phyloP scores from a whole-genome alignment of 2,113 vertebrate genomes.

The Melanostigma gelatinosum region DNA sequence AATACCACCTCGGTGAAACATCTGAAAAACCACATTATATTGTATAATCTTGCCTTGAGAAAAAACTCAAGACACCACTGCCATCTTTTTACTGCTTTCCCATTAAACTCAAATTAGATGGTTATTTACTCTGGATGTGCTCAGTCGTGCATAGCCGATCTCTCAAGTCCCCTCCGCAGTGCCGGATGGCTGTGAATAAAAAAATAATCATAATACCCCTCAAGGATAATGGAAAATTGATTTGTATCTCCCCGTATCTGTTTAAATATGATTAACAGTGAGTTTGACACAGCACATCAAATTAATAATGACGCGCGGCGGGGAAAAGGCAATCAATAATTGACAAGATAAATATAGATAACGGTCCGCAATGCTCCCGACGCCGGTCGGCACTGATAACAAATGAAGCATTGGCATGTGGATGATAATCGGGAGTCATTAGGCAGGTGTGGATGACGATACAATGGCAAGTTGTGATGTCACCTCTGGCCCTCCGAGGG shows the following conservation, averaged over 20 bases:
- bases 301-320: constrained; percentile 78
- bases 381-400: constrained; percentile 63
- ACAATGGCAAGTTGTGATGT: constrained; percentile 46
- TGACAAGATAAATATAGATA: constrained; percentile 84
- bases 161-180: constrained; percentile 62
- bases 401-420: constrained; percentile 72
- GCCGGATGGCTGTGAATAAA: constrained; percentile 48
- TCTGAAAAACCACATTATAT: constrained; percentile 16
- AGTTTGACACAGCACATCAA: constrained; percentile 73
- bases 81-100: constrained; percentile 52
- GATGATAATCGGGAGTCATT: constrained; percentile 77
- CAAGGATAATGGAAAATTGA: constrained; percentile 83
- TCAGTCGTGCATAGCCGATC: constrained; percentile 68
- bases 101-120: constrained; percentile 69
- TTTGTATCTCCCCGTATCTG: constrained; percentile 79
- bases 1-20: constrained; percentile 28
- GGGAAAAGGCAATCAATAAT: constrained; percentile 79
- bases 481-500: constrained; percentile 40
- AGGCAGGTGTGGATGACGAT: constrained; percentile 70
- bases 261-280: constrained; percentile 84
- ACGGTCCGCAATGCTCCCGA: constrained; percentile 57
- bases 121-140: constrained; percentile 74
- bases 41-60: constrained; percentile 38
- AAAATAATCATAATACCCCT: constrained; percentile 8
- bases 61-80: constrained; percentile 48